These are phyloP conservation scores for Oegoconia quadripuncta DNA, from an alignment of 2,888 invertebrate species.

Conservation along the genomic window DNA sequence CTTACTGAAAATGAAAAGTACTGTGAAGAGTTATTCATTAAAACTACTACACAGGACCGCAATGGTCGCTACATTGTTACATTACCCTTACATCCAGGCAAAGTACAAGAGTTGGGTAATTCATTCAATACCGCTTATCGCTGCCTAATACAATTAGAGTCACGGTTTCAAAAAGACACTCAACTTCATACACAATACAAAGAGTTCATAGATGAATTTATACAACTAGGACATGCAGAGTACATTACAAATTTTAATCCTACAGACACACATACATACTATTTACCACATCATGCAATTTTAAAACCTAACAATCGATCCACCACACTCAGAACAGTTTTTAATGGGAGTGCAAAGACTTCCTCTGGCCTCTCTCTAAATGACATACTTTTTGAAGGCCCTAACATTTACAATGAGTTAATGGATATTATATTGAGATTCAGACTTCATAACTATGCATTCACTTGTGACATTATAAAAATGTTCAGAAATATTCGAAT, in stretches of 20 bases:
- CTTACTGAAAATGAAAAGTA: constrained; percentile 5
- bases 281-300: constrained; percentile 15
- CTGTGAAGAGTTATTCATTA: constrained; percentile 12
- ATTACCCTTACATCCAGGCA: constrained; percentile 12
- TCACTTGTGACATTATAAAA: constrained; percentile 17
- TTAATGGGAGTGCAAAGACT: constrained; percentile 14
- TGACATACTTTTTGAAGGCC: constrained; percentile 19
- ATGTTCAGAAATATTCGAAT: constrained; percentile 16
- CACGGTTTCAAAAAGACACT: constrained; percentile 13
- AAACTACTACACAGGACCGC: constrained; percentile 12
- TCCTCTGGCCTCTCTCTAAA: constrained; percentile 17
- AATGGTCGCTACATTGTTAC: constrained; percentile 8
- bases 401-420: constrained; percentile 18
- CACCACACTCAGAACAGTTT: constrained; percentile 9
- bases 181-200: constrained; percentile 12
- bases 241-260: constrained; percentile 12
- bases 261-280: not conserved
- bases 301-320: constrained; percentile 12
- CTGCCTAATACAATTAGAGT: constrained; percentile 16
- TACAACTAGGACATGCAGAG: constrained; percentile 18
- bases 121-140: constrained; percentile 20
- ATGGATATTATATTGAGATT: constrained; percentile 21
- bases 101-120: constrained; percentile 11
- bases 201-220: constrained; percentile 16
- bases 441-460: constrained; percentile 15